These are phyloP conservation scores for Plagodis pulveraria DNA, from an alignment of 2,888 invertebrate genomes.

Conservation along the genomic window DNA sequence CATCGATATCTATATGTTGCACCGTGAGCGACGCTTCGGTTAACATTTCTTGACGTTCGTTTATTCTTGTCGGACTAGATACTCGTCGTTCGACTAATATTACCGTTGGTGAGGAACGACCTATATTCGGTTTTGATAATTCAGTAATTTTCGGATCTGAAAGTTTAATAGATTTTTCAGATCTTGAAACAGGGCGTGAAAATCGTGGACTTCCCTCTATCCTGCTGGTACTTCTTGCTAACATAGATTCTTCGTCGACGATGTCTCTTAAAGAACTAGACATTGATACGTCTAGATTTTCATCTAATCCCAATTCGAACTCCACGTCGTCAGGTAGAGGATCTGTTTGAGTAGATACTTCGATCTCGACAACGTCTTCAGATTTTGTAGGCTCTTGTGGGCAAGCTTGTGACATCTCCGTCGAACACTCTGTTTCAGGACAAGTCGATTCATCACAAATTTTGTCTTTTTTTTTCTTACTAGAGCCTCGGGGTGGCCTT, in stretches of 20 bases:
- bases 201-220: constrained; percentile 75
- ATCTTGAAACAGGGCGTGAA: constrained; percentile 82
- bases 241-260: constrained; percentile 81
- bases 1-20: constrained; percentile 86
- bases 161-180: constrained; percentile 83
- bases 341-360: constrained; percentile 94
- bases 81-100: constrained; percentile 86
- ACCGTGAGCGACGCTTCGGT: constrained; percentile 88
- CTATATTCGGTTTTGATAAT: constrained; percentile 80
- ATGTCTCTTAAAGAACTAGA: constrained; percentile 77
- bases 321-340: constrained; percentile 92
- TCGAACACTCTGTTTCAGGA: constrained; percentile 38
- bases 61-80: constrained; percentile 85
- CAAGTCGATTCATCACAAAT: constrained; percentile 45
- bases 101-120: constrained; percentile 86
- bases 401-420: constrained; percentile 42
- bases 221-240: constrained; percentile 76
- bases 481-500: constrained; percentile 89
- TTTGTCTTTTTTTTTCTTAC: constrained; percentile 63
- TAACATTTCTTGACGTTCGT: constrained; percentile 85
- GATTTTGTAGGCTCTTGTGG: constrained; percentile 46
- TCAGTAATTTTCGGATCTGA: constrained; percentile 84
- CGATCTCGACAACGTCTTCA: constrained; percentile 86
- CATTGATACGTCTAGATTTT: constrained; percentile 74
- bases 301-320: constrained; percentile 85